phyloP scores from a whole-genome alignment of 2,888 invertebrate species.

The Sthenelais limicola region DNA sequence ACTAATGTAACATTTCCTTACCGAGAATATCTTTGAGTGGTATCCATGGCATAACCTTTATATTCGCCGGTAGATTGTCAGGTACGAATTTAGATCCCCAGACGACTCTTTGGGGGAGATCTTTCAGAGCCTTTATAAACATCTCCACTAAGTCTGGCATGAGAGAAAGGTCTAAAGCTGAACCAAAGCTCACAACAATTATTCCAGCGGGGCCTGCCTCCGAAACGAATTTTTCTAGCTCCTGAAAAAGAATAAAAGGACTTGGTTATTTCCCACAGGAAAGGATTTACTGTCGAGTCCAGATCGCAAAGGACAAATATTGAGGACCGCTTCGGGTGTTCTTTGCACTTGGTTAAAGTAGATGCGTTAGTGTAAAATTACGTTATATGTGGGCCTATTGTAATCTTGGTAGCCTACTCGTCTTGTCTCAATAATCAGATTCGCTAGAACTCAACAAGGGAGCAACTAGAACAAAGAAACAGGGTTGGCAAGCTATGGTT shows the following conservation, averaged over 20 bases:
- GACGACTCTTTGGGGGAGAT: conserved; percentile 29
- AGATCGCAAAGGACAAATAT: no score
- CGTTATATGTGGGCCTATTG: no score
- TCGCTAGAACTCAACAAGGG: no score
- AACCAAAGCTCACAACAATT: conserved; percentile 30
- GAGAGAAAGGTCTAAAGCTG: conserved; percentile 27
- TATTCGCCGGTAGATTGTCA: not conserved
- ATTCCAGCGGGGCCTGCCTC: conserved; percentile 2
- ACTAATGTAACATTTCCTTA: no score
- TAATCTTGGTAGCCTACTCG: no score
- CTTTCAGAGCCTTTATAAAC: conserved; percentile 5
- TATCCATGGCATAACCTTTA: conserved; percentile 36
- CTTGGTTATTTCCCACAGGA: no score
- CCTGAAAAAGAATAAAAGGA: conserved; percentile 25
- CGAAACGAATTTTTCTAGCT: not conserved
- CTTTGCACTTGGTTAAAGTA: not conserved
- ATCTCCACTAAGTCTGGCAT: conserved; percentile 27
- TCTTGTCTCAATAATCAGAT: no score
- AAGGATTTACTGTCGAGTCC: no score
- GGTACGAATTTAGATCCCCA: conserved; percentile 16
- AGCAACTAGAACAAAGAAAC: no score
- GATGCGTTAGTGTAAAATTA: no score
- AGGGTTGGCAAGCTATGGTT: no score
- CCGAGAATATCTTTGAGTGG: conserved; percentile 31
- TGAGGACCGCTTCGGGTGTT: no score